Evolutionary conservation across 2,797 vertebrate species (phyloP), one percentile per base, ranked within the genome.

Genomic region (Sardinella longiceps): DNA sequence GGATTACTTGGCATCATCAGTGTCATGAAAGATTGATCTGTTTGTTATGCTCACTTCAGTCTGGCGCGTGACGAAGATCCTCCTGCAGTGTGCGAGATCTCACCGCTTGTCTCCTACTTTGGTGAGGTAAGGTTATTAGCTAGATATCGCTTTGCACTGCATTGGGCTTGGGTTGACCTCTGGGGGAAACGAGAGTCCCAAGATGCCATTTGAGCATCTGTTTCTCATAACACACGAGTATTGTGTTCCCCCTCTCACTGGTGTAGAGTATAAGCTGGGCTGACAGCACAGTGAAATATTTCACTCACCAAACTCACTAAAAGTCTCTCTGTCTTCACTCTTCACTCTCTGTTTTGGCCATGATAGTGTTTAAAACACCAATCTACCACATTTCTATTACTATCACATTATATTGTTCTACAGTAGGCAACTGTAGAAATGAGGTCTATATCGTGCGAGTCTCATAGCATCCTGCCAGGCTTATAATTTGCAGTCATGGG

Each of bases 41-140:
- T 85, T 25, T 80, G 33, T 83, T 25, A 14, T 56, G 30, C 23
- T 50, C 60, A 43, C 82, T 86, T 18, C 84, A 97, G 97, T 87
- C 46, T 82, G 11, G 90, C 91, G 23, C 88, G 88, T 84, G 88
- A 77, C 3, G 91, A 90, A 84, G 92, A 92, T 33, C 92, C 94
- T 50, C 95, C 95, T 0, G 95, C 92, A 4, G 56, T 95, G 18
- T 98, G 96, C 90, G 98, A 99, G 94, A 97, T 99, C 88, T 98
- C 98, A 1, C 97, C 98, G 0, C 91, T 98, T 82, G 94, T 99
- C n/a, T 99, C 98, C 12, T 98, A 97, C 88, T 97, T 95, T 81
- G 98, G 98, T 92, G 98, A 99, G 97, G 98, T 99, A 89, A 97
- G 96, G 77, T 51, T 37, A 39, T 63, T 25, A 33, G 82, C 60